These are phyloP conservation scores for Polypterus senegalus DNA, from an alignment of 2,113 vertebrate genomes.

Conservation along the genomic window DNA sequence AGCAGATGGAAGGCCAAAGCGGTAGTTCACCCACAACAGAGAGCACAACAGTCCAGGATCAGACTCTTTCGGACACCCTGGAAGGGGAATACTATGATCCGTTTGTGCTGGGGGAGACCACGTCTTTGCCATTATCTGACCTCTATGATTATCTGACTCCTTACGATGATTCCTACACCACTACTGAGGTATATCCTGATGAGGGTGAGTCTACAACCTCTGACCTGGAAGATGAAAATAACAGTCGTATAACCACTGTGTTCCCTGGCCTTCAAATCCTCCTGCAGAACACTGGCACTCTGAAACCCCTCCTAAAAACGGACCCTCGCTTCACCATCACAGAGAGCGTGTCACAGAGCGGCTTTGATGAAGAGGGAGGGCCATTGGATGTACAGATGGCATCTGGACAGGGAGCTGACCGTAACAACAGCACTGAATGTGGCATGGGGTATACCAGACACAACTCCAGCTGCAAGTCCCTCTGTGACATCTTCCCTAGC, in stretches of 20 bases:
- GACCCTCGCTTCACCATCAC: constrained; percentile 22
- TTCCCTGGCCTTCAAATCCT: constrained; percentile 29
- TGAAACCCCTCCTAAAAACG: background rate
- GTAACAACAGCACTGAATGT: constrained; percentile 55
- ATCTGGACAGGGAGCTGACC: background rate
- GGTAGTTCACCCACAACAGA: constrained; percentile 23
- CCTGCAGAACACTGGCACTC: constrained; percentile 13
- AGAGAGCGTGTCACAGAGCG: constrained; percentile 12
- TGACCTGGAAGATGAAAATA: constrained; percentile 32
- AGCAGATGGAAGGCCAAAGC: constrained; percentile 19
- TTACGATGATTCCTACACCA: constrained; percentile 66
- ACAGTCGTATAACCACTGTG: constrained; percentile 24
- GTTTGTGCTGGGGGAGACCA: constrained; percentile 49
- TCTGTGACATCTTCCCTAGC: constrained; percentile 73
- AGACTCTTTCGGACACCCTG: constrained; percentile 37
- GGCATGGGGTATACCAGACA: constrained; percentile 57
- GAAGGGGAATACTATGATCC: constrained; percentile 72
- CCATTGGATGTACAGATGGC: background rate
- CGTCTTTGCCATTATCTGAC: constrained; percentile 65
- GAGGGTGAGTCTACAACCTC: constrained; percentile 44
- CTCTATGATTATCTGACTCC: constrained; percentile 77
- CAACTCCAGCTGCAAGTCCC: constrained; percentile 76
- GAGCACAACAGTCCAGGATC: constrained; percentile 30
- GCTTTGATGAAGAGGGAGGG: constrained; percentile 15
- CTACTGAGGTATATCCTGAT: constrained; percentile 62